Percentiles rank a stretch among this genome's conserved stretches.
Conservation (phyloP, 2,113 vertebrate species). For the Marcusenius ussheri region DNA sequence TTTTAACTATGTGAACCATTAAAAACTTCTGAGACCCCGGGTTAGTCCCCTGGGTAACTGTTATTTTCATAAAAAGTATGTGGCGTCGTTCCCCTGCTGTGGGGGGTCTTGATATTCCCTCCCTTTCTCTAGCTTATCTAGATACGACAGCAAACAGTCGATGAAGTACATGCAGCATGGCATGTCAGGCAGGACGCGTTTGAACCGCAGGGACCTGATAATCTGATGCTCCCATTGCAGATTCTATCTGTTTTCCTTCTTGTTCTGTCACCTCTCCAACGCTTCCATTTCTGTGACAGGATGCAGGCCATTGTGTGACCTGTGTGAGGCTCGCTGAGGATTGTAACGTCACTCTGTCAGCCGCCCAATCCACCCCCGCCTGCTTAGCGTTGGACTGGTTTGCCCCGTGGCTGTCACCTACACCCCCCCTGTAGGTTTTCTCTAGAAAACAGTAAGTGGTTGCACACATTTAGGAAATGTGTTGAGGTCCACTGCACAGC, state of each 20-base stretch:
- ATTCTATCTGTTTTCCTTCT: neutral
- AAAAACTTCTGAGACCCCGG: neutral
- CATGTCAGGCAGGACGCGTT: neutral
- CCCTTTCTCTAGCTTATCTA: neutral
- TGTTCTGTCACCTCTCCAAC: neutral
- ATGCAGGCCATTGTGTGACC: neutral
- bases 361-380: neutral
- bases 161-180: neutral
- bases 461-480: neutral
- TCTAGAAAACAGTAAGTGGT: neutral
- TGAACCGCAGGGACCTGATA: neutral
- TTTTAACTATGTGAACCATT: neutral
- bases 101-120: neutral
- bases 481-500: neutral
- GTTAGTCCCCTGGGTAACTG: neutral
- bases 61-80: neutral
- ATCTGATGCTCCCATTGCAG: neutral
- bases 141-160: neutral
- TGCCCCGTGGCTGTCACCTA: neutral
- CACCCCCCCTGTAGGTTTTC: neutral
- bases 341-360: neutral
- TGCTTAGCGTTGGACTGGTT: neutral
- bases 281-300: neutral
- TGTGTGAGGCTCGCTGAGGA: neutral
- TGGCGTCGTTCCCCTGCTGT: neutral